Evolutionary conservation across 2,797 vertebrate species (phyloP), one percentile per base, ranked within the genome.

Genomic region (Nasua narica): DNA sequence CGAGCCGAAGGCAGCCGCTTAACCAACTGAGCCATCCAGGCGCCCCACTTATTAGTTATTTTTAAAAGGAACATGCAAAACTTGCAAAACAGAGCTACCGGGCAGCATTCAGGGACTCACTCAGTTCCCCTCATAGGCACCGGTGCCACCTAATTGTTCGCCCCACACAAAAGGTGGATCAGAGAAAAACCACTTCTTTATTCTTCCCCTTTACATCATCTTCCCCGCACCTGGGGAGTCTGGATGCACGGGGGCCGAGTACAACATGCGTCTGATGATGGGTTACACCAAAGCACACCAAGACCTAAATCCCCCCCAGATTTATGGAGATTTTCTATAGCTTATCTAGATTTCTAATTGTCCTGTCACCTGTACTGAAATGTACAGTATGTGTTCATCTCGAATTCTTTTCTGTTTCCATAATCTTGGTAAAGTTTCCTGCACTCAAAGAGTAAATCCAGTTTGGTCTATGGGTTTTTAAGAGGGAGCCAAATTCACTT

Each of bases 371-470:
- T 97, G 97, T 96, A 97, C 74, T 96, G 86, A 98, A 98, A 98
- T 40, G 86, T 84, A 94, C 87, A 97, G 50, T 90, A 86, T 92
- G 87, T 97, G 96, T 96, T 98, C 96, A 98, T 98, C 97, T 98
- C 43, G 67, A 98, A 98, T 98, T 98, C 56, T 98, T 98, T 98
- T 98, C 90, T 97, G 83, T 98, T 98, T 97, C 94, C 95, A 97
- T 95, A 98, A 98, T 97, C 83, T 97, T 97, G 98, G 96, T 96
- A 97, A 98, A 67, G 97, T 98, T 98, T 98, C 92, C 95, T 98
- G 92, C 95, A 97, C 78, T 98, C 95, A 98, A 93, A 93, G 35
- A 97, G 78, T 96, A 98, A 98, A 98, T 98, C 93, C 96, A 98
- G 10, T 96, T 98, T 96, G 74, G 60, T 54, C 52, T 60, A 56